A percentile compares a stretch with the other conserved stretches of the same genome.
Conservation (phyloP, 2,113 vertebrate species). For the Tragelaphus buxtoni region DNA sequence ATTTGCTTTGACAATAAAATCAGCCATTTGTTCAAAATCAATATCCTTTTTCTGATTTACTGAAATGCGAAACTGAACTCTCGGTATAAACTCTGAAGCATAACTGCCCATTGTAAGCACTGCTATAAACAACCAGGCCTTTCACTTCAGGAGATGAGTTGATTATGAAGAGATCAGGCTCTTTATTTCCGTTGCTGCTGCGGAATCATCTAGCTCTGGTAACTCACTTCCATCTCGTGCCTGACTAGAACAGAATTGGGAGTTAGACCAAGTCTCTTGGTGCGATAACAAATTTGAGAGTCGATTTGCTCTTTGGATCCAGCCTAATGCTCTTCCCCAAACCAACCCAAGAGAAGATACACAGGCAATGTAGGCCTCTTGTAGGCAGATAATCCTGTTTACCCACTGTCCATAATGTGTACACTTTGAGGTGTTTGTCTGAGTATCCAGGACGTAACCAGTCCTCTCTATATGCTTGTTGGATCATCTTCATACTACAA, state of each 20-base stretch:
- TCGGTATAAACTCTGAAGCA: constrained; percentile 50
- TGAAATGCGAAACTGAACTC: constrained; percentile 66
- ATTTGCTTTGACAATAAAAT: constrained; percentile 79
- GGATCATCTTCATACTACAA: background rate
- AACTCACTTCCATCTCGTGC: constrained; percentile 52
- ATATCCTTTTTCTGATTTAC: constrained; percentile 75
- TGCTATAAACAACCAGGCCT: constrained; percentile 43
- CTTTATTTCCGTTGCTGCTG: constrained; percentile 69
- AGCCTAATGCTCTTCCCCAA: background rate
- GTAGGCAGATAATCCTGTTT: background rate
- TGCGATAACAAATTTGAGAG: background rate
- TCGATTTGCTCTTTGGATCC: background rate
- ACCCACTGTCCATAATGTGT: background rate
- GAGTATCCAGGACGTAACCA: background rate
- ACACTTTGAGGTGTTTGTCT: background rate
- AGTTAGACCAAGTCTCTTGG: constrained; percentile 17
- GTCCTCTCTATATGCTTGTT: background rate
- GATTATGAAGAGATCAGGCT: constrained; percentile 60
- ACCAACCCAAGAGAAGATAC: background rate
- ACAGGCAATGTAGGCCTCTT: background rate
- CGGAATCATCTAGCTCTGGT: constrained; percentile 56
- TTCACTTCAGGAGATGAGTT: constrained; percentile 71
- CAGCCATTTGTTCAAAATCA: constrained; percentile 73
- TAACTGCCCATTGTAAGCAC: constrained; percentile 59
- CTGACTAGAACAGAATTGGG: constrained; percentile 25